Conservation (phyloP, 2,888 invertebrate genomes). For the Drosophila paranaensis region DNA sequence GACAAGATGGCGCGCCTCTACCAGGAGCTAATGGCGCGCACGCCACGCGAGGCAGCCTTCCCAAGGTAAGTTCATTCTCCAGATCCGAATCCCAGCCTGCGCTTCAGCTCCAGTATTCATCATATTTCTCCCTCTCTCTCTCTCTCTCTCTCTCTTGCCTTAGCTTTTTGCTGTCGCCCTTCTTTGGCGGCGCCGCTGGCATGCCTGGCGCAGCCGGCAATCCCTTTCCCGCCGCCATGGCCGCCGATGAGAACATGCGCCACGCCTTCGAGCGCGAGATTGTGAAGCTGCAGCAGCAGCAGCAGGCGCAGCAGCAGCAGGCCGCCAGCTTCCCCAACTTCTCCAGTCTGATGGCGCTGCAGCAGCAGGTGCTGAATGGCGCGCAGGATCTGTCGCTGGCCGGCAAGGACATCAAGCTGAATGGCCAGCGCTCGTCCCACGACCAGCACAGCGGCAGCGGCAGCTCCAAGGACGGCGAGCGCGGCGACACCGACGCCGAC, state of each 20-base stretch:
- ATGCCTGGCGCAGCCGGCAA: constrained; percentile 81
- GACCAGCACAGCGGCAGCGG: constrained; percentile 70
- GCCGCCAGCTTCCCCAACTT: constrained; percentile 85
- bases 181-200: constrained; percentile 88
- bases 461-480: constrained; percentile 75
- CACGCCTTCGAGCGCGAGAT: constrained; percentile 96
- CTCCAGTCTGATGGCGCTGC: constrained; percentile 90
- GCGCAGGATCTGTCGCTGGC: constrained; percentile 94
- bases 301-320: constrained; percentile 75
- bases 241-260: constrained; percentile 93
- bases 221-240: constrained; percentile 78
- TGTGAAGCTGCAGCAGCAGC: constrained; percentile 91
- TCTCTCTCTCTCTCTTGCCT: not conserved
- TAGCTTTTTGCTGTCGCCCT: constrained; percentile 93
- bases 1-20: constrained; percentile 98
- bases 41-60: constrained; percentile 91
- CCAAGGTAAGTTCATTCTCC: constrained; percentile 87
- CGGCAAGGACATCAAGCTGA: constrained; percentile 83
- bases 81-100: not conserved
- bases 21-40: constrained; percentile 96
- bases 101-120: not conserved
- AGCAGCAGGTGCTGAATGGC: constrained; percentile 90
- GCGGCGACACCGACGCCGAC: constrained; percentile 49
- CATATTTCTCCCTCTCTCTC: too few relatives aligned
- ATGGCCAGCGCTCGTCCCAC: constrained; percentile 84